Percentiles rank a stretch among this genome's conserved stretches.
Evolutionary conservation across 2,888 invertebrate species (phyloP).

Genomic region (Alsophila aescularia): DNA sequence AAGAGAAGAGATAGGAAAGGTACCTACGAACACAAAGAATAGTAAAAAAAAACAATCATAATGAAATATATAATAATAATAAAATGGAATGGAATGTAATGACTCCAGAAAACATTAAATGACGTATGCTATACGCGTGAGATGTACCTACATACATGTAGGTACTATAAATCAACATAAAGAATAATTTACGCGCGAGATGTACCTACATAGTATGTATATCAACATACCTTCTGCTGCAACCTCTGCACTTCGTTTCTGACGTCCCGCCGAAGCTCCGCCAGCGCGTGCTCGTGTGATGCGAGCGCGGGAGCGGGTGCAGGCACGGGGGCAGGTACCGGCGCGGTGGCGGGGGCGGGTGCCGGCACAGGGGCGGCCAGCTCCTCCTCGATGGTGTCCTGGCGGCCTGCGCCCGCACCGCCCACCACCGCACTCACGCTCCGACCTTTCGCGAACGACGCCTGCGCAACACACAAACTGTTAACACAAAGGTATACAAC

Average conservation of each 20-base stretch:
- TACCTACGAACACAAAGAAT: no score
- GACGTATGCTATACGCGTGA: no score
- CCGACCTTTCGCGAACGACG: slow-evolving; percentile 64
- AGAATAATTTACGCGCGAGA: no score
- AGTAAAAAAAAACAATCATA: no score
- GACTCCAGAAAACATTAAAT: no score
- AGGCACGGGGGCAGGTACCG: slow-evolving; percentile 45
- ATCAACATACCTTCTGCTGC: slow-evolving; percentile 65
- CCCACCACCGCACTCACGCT: slow-evolving; percentile 75
- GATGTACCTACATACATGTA: no score
- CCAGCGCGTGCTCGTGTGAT: slow-evolving; percentile 83
- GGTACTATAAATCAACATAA: no score
- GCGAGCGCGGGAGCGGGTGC: slow-evolving; percentile 49
- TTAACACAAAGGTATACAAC: no score
- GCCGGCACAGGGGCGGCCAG: slow-evolving; percentile 52
- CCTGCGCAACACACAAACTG: slow-evolving; percentile 47
- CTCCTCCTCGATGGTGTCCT: slow-evolving; percentile 92
- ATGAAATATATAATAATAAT: no score
- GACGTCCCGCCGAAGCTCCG: slow-evolving; percentile 74
- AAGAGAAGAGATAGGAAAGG: no score
- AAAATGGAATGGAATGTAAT: no score
- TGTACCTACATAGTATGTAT: no score
- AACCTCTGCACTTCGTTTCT: slow-evolving; percentile 74
- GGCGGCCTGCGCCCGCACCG: slow-evolving; percentile 80
- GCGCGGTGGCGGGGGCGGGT: slow-evolving; percentile 45